Conservation (phyloP, 1,140 invertebrate genomes). For the Drosophila tsacasi region DNA sequence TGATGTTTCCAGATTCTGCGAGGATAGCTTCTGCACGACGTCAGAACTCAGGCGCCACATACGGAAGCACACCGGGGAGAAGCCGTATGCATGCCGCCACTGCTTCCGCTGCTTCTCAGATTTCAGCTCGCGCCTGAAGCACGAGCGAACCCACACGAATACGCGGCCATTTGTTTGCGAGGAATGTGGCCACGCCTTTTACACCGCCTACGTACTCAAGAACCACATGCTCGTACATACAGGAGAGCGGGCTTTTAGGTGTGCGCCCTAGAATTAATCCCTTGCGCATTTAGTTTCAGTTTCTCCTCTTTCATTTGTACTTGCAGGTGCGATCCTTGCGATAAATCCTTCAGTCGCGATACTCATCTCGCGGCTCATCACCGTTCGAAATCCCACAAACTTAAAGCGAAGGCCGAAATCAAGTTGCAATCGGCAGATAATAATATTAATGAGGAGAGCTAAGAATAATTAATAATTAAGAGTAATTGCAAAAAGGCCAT, state of each 20-base stretch:
- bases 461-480: too few relatives aligned
- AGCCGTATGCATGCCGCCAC: constrained; percentile 54
- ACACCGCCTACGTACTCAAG: constrained; percentile 80
- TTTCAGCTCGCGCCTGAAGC: constrained; percentile 58
- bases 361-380: constrained; percentile 57
- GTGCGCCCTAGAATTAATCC: constrained; percentile 40
- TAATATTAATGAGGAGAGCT: not conserved
- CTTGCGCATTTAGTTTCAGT: not conserved
- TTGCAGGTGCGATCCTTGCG: constrained; percentile 56
- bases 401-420: constrained; percentile 29
- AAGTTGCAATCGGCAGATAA: not conserved
- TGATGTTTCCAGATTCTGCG: constrained; percentile 49
- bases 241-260: constrained; percentile 58
- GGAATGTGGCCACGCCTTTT: constrained; percentile 87
- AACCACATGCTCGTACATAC: constrained; percentile 72
- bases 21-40: constrained; percentile 60
- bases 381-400: constrained; percentile 64
- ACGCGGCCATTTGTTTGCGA: constrained; percentile 86
- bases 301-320: not conserved
- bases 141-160: constrained; percentile 86
- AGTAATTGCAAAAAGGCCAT: not conserved
- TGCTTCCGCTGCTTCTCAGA: constrained; percentile 66
- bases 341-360: constrained; percentile 56
- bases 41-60: constrained; percentile 63
- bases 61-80: constrained; percentile 59